These are phyloP conservation scores for Anser brachyrhynchus DNA, from an alignment of 2,113 vertebrate genomes.

Conservation along the genomic window DNA sequence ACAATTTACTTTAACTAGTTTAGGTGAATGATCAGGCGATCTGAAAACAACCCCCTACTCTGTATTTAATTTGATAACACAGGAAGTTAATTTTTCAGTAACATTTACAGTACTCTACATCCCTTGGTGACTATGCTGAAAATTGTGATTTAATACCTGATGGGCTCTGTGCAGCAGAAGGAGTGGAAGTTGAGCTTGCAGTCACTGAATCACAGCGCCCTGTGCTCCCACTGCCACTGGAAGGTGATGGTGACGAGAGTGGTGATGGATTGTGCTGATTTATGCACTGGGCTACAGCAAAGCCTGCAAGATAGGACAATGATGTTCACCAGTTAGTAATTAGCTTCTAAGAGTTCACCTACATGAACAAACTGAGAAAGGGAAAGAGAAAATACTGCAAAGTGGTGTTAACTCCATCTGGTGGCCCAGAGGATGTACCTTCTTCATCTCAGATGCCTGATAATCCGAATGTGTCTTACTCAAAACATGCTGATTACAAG, in stretches of 20 bases:
- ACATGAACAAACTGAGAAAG: not conserved
- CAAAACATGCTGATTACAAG: not conserved
- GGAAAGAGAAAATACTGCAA: not conserved
- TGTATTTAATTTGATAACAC: not conserved
- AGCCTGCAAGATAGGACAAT: constrained; percentile 79
- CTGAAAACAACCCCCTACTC: not conserved
- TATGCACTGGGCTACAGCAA: constrained; percentile 93
- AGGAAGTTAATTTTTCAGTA: not conserved
- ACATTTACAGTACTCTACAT: not conserved
- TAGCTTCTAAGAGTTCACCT: not conserved
- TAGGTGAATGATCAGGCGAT: not conserved
- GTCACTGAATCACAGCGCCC: constrained; percentile 86
- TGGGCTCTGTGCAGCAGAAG: constrained; percentile 84
- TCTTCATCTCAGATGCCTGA: not conserved
- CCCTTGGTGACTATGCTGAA: not conserved
- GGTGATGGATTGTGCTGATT: constrained; percentile 86
- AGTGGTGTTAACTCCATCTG: not conserved
- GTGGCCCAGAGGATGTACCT: not conserved
- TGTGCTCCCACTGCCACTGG: constrained; percentile 85
- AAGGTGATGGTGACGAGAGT: constrained; percentile 84
- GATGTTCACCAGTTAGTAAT: not conserved
- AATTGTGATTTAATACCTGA: constrained; percentile 78
- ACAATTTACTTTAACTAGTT: not conserved
- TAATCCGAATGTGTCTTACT: not conserved
- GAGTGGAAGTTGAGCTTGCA: constrained; percentile 80